These are phyloP conservation scores for Calameuta filiformis DNA, from an alignment of 2,888 invertebrate genomes.

Conservation along the genomic window DNA sequence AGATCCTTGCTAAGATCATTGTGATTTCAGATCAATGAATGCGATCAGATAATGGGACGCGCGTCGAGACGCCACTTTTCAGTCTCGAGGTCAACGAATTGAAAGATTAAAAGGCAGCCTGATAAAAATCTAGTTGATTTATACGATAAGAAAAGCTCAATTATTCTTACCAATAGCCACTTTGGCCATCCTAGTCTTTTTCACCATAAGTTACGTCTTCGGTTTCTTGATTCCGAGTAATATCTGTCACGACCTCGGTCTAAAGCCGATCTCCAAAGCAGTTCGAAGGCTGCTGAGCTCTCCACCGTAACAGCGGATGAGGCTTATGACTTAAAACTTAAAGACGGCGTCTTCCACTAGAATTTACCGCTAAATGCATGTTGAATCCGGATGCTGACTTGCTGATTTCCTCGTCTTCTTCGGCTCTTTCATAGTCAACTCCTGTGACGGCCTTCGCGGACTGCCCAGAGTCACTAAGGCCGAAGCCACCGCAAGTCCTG, in stretches of 20 bases:
- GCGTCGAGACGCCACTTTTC: background rate
- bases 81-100: background rate
- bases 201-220: background rate
- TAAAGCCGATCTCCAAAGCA: background rate
- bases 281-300: background rate
- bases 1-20: background rate
- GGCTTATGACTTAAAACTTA: background rate
- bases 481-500: constrained; percentile 88
- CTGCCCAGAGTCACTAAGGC: constrained; percentile 90
- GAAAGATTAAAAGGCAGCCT: background rate
- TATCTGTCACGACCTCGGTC: background rate
- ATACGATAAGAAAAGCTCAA: background rate
- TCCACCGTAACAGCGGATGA: background rate
- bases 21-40: background rate
- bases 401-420: constrained; percentile 72
- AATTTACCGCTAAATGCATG: constrained; percentile 59
- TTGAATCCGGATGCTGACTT: constrained; percentile 78
- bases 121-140: background rate
- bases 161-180: background rate
- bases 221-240: background rate
- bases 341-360: background rate
- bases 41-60: background rate
- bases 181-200: background rate
- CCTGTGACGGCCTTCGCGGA: constrained; percentile 78
- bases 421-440: constrained; percentile 71